phyloP scores from a whole-genome alignment of 2,797 vertebrate species.

The Rhinogobio ventralis region DNA sequence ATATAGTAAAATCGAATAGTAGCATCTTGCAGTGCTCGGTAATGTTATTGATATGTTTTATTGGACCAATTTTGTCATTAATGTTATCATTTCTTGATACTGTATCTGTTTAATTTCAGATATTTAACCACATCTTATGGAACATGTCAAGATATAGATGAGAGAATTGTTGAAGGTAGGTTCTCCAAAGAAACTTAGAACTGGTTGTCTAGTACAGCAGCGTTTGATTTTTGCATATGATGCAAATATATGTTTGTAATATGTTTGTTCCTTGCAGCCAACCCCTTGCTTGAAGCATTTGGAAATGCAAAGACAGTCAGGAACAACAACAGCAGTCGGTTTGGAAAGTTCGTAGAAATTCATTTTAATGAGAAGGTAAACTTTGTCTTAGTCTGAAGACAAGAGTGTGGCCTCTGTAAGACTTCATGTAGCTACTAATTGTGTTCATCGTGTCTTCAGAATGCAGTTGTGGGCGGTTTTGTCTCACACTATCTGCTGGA shows the following conservation, averaged over 20 bases:
- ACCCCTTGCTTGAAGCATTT: conserved; percentile 96
- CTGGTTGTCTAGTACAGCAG: background rate
- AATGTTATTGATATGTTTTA: background rate
- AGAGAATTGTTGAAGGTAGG: conserved; percentile 97
- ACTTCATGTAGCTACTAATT: background rate
- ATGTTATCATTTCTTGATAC: background rate
- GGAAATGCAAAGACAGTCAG: conserved; percentile 98
- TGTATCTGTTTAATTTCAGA: conserved; percentile 70
- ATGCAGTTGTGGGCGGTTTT: conserved; percentile 95
- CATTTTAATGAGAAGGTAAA: conserved; percentile 97
- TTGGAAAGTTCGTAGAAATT: conserved; percentile 99
- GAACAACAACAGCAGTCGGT: conserved; percentile 99
- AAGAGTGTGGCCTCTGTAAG: background rate
- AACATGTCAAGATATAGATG: conserved; percentile 97
- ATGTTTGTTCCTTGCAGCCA: conserved; percentile 79
- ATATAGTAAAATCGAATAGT: background rate
- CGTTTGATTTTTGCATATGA: background rate
- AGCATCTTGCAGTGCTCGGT: background rate
- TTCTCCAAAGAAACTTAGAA: background rate
- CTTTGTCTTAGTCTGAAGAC: background rate
- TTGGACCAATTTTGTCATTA: background rate
- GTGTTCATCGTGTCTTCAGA: conserved; percentile 73
- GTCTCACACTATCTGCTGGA: conserved; percentile 98
- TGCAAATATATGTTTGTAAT: background rate
- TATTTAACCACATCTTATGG: conserved; percentile 98